phyloP scores from a whole-genome alignment of 1,140 invertebrate species.

The Drosophila willistoni region DNA sequence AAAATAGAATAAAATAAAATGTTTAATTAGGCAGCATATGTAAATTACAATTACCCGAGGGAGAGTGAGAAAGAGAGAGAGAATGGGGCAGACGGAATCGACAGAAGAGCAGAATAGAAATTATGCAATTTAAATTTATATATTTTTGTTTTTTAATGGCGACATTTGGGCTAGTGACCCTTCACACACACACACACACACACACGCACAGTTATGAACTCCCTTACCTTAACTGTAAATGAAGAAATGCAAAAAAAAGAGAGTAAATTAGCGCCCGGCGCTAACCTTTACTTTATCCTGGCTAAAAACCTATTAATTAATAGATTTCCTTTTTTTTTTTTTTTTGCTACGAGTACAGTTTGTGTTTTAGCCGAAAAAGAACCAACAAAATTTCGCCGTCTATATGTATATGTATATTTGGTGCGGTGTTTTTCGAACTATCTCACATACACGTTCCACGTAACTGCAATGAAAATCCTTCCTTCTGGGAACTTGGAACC shows the following conservation, averaged over 20 bases:
- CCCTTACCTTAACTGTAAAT: constrained; percentile 4
- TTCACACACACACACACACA: background rate
- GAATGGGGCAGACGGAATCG: background rate
- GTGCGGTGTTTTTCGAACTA: constrained; percentile 52
- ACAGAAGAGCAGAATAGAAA: background rate
- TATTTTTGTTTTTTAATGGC: background rate
- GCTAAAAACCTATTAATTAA: background rate
- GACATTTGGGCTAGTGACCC: background rate
- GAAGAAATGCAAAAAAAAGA: background rate
- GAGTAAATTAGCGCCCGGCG: background rate
- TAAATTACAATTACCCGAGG: constrained; percentile 9
- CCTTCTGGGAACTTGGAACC: constrained; percentile 59
- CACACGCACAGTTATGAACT: background rate
- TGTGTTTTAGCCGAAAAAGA: no score
- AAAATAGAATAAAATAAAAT: constrained; percentile 11
- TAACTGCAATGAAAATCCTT: constrained; percentile 41
- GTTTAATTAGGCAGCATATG: constrained; percentile 12
- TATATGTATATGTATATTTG: constrained; percentile 24
- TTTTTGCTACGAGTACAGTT: no score
- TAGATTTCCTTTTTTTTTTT: no score
- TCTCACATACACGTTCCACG: constrained; percentile 53
- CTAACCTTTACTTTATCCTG: background rate
- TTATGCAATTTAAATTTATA: constrained; percentile 11
- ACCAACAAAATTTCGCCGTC: background rate
- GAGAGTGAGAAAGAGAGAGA: background rate